A percentile compares a stretch with the other conserved stretches of the same genome.
phyloP scores from a whole-genome alignment of 35 echinoderm and acorn worm genomes.

The Ptychodera flava region DNA sequence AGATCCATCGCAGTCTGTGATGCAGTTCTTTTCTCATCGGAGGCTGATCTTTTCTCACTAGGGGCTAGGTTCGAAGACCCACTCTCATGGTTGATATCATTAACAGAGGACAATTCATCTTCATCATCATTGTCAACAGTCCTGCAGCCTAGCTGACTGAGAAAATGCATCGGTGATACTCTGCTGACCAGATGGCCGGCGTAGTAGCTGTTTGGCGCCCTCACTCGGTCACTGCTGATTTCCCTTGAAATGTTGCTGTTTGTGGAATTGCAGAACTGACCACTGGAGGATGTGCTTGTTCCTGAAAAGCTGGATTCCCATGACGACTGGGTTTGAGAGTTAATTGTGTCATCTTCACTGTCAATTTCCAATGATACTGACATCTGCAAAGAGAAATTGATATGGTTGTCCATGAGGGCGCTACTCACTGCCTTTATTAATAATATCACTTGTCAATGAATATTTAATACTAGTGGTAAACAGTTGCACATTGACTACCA shows the following conservation, averaged over 20 bases:
- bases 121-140: constrained; percentile 19
- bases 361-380: background rate
- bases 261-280: background rate
- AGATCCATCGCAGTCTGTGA: constrained; percentile 10
- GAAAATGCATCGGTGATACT: background rate
- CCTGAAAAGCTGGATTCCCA: background rate
- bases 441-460: background rate
- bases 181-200: background rate
- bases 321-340: background rate
- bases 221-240: background rate
- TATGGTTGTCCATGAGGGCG: background rate
- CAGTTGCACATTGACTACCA: background rate
- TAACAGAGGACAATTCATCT: background rate
- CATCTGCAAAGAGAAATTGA: background rate
- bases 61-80: background rate
- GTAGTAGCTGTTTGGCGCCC: background rate
- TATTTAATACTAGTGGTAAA: background rate
- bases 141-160: background rate
- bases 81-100: background rate
- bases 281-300: background rate
- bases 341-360: background rate
- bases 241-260: background rate
- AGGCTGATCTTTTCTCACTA: background rate
- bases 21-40: background rate
- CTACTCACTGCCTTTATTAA: background rate